A percentile compares a stretch with the other conserved stretches of the same genome.
phyloP scores from a whole-genome alignment of 1,140 invertebrate genomes.

The Plodia interpunctella region DNA sequence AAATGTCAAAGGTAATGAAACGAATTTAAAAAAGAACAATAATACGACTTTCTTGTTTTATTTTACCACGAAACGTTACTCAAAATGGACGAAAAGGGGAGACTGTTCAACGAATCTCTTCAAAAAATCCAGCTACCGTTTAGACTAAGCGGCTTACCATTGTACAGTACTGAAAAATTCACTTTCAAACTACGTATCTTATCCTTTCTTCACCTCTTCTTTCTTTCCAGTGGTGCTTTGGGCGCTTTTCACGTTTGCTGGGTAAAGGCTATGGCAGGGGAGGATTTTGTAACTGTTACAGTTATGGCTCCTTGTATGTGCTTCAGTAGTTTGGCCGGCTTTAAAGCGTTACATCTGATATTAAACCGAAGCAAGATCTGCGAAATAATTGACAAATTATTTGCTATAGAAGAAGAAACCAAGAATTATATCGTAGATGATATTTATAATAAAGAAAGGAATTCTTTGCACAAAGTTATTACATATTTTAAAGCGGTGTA shows the following conservation, averaged over 20 bases:
- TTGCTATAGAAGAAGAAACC: slow-evolving; percentile 19
- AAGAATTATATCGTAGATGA: neutral
- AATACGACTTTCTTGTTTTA: neutral
- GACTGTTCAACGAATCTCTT: neutral
- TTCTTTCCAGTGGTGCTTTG: neutral
- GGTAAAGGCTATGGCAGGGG: neutral
- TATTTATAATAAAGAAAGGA: slow-evolving; percentile 13
- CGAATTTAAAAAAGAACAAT: too few species aligned
- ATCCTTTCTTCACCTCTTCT: neutral
- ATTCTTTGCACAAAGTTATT: slow-evolving; percentile 21
- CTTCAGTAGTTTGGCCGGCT: slow-evolving; percentile 15
- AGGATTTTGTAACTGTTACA: slow-evolving; percentile 23
- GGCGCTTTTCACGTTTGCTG: neutral
- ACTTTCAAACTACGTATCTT: neutral
- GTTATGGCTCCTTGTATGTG: slow-evolving; percentile 25
- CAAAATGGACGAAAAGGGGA: neutral
- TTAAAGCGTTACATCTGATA: slow-evolving; percentile 21
- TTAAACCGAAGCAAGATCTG: slow-evolving; percentile 16
- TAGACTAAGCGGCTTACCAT: neutral
- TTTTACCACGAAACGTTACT: neutral
- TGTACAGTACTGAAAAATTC: neutral
- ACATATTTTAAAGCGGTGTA: slow-evolving; percentile 12
- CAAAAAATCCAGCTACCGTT: neutral
- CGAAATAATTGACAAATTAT: slow-evolving; percentile 19
- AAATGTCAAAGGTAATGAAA: too few species aligned